phyloP scores from a whole-genome alignment of 1,140 invertebrate genomes.

The Leptopilina clavipes region DNA sequence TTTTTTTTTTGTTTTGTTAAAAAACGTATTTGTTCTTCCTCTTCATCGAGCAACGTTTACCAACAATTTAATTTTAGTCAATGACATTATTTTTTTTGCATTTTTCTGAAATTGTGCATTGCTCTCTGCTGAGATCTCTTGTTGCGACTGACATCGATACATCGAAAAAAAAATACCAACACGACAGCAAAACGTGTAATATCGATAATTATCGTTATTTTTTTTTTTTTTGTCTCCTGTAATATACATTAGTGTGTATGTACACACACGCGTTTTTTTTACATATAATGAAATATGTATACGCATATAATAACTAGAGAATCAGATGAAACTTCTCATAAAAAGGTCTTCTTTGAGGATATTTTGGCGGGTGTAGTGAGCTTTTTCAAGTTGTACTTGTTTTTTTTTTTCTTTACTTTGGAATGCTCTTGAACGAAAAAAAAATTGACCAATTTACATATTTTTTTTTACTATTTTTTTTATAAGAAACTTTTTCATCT shows the following conservation, averaged over 20 bases:
- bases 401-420: constrained; percentile 5
- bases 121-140: constrained; percentile 39
- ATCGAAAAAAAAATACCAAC: constrained; percentile 67
- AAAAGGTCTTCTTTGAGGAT: constrained; percentile 24
- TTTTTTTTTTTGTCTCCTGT: constrained; percentile 49
- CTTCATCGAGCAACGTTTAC: constrained; percentile 29
- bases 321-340: constrained; percentile 42
- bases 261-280: constrained; percentile 39
- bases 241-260: constrained; percentile 39
- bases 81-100: constrained; percentile 24
- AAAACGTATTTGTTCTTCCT: constrained; percentile 14
- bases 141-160: constrained; percentile 65
- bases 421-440: constrained; percentile 22
- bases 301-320: constrained; percentile 40
- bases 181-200: constrained; percentile 68
- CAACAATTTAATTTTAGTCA: background rate
- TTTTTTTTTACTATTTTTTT: constrained; percentile 7
- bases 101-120: constrained; percentile 39
- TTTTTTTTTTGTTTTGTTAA: background rate
- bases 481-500: constrained; percentile 15
- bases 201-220: constrained; percentile 57
- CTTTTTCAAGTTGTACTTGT: background rate
- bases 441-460: background rate
- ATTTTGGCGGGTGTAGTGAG: constrained; percentile 24
- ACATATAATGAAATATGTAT: constrained; percentile 50